A percentile compares a stretch with the other conserved stretches of the same genome.
These are phyloP conservation scores for Amiota minor DNA, from an alignment of 2,888 invertebrate genomes.

Conservation along the genomic window DNA sequence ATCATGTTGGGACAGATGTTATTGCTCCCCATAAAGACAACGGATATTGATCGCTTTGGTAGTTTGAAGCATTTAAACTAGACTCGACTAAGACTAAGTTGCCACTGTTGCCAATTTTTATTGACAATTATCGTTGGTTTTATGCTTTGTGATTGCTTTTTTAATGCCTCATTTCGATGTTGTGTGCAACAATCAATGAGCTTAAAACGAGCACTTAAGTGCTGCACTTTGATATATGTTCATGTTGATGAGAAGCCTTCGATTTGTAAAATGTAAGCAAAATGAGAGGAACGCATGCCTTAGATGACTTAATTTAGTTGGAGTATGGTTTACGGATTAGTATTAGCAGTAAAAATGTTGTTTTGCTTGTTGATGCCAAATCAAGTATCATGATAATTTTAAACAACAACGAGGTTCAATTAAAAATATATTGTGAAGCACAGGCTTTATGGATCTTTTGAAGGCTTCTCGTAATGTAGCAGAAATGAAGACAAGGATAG, in stretches of 20 bases:
- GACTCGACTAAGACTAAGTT: neutral
- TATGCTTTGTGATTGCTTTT: neutral
- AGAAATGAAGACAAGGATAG: too few species aligned
- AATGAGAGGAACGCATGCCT: neutral
- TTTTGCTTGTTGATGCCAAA: neutral
- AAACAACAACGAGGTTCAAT: neutral
- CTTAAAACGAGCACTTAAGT: slow-evolving; percentile 15
- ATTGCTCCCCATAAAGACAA: too few species aligned
- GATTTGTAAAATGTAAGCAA: too few species aligned
- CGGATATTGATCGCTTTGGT: too few species aligned
- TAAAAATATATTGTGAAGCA: neutral
- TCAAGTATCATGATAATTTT: neutral
- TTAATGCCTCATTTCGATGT: neutral
- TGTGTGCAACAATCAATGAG: slow-evolving; percentile 3
- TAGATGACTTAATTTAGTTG: slow-evolving; percentile 1
- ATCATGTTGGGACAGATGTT: too few species aligned
- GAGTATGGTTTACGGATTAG: neutral
- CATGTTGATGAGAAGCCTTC: neutral
- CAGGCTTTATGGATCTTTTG: neutral
- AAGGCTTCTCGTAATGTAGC: neutral
- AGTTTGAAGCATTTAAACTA: too few species aligned
- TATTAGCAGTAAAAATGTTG: neutral
- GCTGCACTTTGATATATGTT: neutral
- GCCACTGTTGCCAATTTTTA: slow-evolving; percentile 15
- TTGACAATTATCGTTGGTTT: slow-evolving; percentile 4